phyloP scores from a whole-genome alignment of 2,113 vertebrate species.

The Aegypius monachus region DNA sequence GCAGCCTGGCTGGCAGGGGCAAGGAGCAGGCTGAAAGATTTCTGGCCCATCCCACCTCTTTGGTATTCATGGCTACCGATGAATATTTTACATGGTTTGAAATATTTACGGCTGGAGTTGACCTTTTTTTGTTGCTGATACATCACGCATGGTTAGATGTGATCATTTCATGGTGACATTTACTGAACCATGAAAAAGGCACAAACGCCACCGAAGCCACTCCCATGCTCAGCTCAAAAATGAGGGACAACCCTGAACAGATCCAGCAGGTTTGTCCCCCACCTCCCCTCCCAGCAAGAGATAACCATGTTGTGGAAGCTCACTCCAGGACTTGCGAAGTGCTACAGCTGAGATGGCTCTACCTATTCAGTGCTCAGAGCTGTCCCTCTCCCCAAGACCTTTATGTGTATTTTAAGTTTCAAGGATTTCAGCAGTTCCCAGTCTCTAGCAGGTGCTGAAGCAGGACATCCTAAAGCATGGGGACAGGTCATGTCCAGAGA shows the following conservation, averaged over 20 bases:
- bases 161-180: background rate
- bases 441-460: background rate
- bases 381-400: background rate
- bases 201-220: background rate
- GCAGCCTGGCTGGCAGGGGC: background rate
- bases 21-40: background rate
- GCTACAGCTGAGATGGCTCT: background rate
- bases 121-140: slow-evolving; percentile 30
- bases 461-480: background rate
- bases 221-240: background rate
- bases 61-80: background rate
- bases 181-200: background rate
- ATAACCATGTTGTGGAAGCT: background rate
- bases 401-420: background rate
- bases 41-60: background rate
- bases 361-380: background rate
- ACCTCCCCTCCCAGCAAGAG: no score
- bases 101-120: slow-evolving; percentile 24
- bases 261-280: background rate
- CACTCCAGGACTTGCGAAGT: background rate
- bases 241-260: background rate
- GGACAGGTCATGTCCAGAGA: background rate
- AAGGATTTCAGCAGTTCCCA: background rate
- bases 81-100: slow-evolving; percentile 47
- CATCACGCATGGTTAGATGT: background rate